Conservation (phyloP, 2,888 invertebrate genomes). For the Aproaerema taeniolella region DNA sequence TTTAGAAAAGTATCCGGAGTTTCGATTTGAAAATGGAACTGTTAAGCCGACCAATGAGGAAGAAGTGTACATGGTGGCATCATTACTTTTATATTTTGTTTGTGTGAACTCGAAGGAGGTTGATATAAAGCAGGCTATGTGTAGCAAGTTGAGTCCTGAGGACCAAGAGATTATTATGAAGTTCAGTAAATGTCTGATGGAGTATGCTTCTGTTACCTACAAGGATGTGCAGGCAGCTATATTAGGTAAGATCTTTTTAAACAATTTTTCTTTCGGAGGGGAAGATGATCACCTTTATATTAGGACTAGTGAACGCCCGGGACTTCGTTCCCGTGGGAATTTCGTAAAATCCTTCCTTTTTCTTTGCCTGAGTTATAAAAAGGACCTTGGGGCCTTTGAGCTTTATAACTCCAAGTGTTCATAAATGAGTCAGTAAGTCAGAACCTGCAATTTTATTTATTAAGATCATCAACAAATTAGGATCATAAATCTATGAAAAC, state of each 20-base stretch:
- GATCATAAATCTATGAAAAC: too few relatives aligned
- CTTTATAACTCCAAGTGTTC: too few relatives aligned
- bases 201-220: conserved; percentile 54
- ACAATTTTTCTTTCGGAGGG: too few relatives aligned
- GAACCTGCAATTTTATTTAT: too few relatives aligned
- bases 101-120: conserved; percentile 73
- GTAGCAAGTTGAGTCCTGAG: conserved; percentile 61
- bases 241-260: conserved; percentile 45
- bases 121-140: conserved; percentile 75
- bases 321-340: too few relatives aligned
- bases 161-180: conserved; percentile 74
- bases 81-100: conserved; percentile 69
- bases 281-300: too few relatives aligned
- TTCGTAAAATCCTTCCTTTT: too few relatives aligned
- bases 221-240: conserved; percentile 59
- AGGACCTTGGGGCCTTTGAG: too few relatives aligned
- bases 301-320: too few relatives aligned
- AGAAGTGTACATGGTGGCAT: conserved; percentile 61
- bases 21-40: conserved; percentile 56
- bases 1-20: conserved; percentile 68
- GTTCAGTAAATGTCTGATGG: conserved; percentile 72
- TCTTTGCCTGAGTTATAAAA: too few relatives aligned
- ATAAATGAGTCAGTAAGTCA: too few relatives aligned
- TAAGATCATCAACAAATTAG: too few relatives aligned
- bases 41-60: conserved; percentile 39